Evolutionary conservation across 2,888 invertebrate species (phyloP).

Genomic region (Mimas tiliae): DNA sequence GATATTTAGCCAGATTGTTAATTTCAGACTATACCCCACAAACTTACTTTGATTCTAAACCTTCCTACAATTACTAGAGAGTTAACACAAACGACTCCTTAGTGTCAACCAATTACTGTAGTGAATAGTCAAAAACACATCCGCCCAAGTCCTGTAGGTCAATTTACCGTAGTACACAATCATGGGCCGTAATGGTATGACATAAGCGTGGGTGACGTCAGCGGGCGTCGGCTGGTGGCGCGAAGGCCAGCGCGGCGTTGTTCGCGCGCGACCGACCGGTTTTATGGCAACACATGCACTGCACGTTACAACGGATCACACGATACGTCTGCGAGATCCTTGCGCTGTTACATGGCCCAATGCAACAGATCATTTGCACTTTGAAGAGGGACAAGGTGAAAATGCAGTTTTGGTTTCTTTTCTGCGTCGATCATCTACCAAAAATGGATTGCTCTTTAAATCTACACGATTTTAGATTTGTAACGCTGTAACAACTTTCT

Average conservation of each 20-base stretch:
- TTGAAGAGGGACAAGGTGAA: not conserved
- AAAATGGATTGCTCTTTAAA: too few species aligned
- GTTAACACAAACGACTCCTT: not conserved
- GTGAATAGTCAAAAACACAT: not conserved
- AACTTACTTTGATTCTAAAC: not conserved
- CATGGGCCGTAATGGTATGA: conserved; percentile 67
- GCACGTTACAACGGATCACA: conserved; percentile 55
- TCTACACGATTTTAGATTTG: too few species aligned
- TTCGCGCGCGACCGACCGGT: conserved; percentile 69
- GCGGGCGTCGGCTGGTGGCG: conserved; percentile 73
- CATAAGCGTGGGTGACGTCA: conserved; percentile 81
- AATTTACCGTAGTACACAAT: conserved; percentile 56
- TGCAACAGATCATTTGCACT: conserved; percentile 12
- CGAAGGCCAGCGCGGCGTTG: conserved; percentile 77
- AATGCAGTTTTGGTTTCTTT: not conserved
- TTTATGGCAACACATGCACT: conserved; percentile 64
- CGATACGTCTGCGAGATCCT: conserved; percentile 38
- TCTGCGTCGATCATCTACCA: not conserved
- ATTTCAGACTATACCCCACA: not conserved
- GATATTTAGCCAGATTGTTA: not conserved
- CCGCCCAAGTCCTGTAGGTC: conserved; percentile 48
- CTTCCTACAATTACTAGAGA: not conserved
- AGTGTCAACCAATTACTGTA: not conserved
- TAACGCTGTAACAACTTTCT: too few species aligned
- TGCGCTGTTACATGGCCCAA: not conserved